Base-by-base conservation (phyloP, 2,888 invertebrate species). In the Archips crataeganus region DNA sequence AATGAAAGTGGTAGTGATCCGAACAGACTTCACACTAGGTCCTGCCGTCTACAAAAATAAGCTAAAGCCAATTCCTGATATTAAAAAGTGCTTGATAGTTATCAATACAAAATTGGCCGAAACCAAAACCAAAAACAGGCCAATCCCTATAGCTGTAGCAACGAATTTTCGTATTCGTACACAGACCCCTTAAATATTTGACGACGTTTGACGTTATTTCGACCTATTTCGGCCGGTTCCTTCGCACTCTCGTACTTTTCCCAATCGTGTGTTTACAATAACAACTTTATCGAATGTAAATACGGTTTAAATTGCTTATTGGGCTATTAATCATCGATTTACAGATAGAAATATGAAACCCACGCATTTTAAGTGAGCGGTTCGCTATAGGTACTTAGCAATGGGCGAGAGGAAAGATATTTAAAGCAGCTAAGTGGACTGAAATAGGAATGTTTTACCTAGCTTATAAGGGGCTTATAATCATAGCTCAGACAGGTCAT, bases 181-280 rank as follows among this genome's bases (percentile, higher is more conserved):
- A 23, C 15, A 11, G 57, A 32, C 57, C 57, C 32, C 32, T 57
- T 57, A 32, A 57, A 57, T 57, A 57, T 60, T 60, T 60, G 60
- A 60, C 60, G 60, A 60, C 34, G 60, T 36, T 60, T 60, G 60
- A 60, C 60, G 60, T 60, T 60, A 60, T 57, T 57, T 57, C 57
- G 32, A 57, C 57, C 57, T 60, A 36, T 57, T 32, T 32, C 57
- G 54, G 15, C 54, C 54, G 54, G 15, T 54, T 57, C 51, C 51
- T 57, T 32, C 32, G 57, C 57, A 15, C 51, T 54, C 15, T 32
- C 57, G 57, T 57, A 32, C 32, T 32, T 32, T 57, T 11, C 57
- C 32, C 32, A 57, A 57, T 57, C 57, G 32, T 57, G 32, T 57
- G 57, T 32, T 57, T 32, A 57, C 32, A 32, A 57, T 32, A 32